These are phyloP conservation scores for Tachina lurida DNA, from an alignment of 2,888 invertebrate species.

Conservation along the genomic window DNA sequence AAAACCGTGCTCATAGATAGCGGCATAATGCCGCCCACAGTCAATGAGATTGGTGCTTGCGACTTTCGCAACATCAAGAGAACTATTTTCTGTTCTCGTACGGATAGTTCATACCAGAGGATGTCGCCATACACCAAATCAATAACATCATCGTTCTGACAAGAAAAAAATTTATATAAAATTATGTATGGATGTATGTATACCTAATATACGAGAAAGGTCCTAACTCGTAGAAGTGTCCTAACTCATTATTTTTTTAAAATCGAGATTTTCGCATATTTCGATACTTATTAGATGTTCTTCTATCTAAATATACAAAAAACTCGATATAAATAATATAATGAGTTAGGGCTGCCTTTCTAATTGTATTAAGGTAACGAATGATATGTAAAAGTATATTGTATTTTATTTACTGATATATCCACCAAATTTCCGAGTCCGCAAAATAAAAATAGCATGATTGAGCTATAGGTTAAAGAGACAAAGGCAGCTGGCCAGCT, in stretches of 20 bases:
- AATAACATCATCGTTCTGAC: slow-evolving; percentile 53
- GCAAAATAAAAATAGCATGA: slow-evolving; percentile 75
- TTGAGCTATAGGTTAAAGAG: slow-evolving; percentile 71
- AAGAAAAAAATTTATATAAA: slow-evolving; percentile 46
- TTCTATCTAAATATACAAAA: too few species aligned
- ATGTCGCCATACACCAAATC: slow-evolving; percentile 53
- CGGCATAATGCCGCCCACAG: slow-evolving; percentile 72
- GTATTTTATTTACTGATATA: slow-evolving; percentile 71
- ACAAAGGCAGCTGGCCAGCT: slow-evolving; percentile 76
- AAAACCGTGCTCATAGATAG: slow-evolving; percentile 74
- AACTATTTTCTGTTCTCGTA: slow-evolving; percentile 72
- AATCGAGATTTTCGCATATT: too few species aligned
- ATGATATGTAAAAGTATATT: slow-evolving; percentile 57
- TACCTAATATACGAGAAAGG: too few species aligned
- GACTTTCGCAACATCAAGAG: slow-evolving; percentile 74
- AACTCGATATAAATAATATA: too few species aligned
- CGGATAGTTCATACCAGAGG: slow-evolving; percentile 74
- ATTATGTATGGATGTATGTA: slow-evolving; percentile 38
- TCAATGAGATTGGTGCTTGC: slow-evolving; percentile 70
- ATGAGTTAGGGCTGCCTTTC: too few species aligned
- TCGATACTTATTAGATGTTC: too few species aligned
- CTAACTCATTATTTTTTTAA: too few species aligned
- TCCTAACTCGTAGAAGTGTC: too few species aligned
- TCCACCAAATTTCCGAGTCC: slow-evolving; percentile 76
- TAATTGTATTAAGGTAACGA: too few species aligned